Percentiles rank a stretch among this genome's conserved stretches.
phyloP scores from a whole-genome alignment of 2,113 vertebrate genomes.

The Cyanoramphus novaezelandiae region DNA sequence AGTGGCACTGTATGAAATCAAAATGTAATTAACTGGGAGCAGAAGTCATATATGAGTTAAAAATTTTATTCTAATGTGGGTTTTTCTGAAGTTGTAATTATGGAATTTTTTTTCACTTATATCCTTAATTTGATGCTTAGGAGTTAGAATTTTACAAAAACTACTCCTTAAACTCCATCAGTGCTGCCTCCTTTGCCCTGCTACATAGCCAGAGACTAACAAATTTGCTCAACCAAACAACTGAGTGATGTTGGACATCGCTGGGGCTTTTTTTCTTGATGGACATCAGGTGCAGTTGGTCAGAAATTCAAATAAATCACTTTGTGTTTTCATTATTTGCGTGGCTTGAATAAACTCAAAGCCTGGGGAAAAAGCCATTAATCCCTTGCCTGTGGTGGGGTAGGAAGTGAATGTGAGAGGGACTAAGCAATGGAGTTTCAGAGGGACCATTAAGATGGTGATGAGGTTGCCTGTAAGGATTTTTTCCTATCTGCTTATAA shows the following conservation, averaged over 20 bases:
- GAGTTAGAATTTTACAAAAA: neutral
- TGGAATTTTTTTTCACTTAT: neutral
- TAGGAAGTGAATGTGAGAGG: neutral
- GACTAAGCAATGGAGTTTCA: neutral
- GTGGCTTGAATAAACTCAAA: neutral
- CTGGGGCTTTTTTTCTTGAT: neutral
- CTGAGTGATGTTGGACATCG: rapidly evolving
- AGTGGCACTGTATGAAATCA: neutral
- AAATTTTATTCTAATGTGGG: neutral
- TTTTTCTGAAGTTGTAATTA: neutral
- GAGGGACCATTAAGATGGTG: neutral
- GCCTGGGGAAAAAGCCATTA: neutral
- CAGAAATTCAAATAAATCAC: neutral
- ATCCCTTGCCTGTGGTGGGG: neutral
- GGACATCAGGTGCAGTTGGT: neutral
- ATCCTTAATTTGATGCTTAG: neutral
- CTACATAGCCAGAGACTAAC: neutral
- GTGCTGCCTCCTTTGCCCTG: neutral
- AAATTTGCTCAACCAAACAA: neutral
- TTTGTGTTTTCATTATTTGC: neutral
- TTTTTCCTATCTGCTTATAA: neutral
- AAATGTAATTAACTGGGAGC: neutral
- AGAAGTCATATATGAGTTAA: rapidly evolving
- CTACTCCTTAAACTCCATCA: neutral
- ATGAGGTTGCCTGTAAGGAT: neutral